A percentile compares a stretch with the other conserved stretches of the same genome.
phyloP scores from a whole-genome alignment of 1,140 invertebrate species.

The Ericerus pela region DNA sequence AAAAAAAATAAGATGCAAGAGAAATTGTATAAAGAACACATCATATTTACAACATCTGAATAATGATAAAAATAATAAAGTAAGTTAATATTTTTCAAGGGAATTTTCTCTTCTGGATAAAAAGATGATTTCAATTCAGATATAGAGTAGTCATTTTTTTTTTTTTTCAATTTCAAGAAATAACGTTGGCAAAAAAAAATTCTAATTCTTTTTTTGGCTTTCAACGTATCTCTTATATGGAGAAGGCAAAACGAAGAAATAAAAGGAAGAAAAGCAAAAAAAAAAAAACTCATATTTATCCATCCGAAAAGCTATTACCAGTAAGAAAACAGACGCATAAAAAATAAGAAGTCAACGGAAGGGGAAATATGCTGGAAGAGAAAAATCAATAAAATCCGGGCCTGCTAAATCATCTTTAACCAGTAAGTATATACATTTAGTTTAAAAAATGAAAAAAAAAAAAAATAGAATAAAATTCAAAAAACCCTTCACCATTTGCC shows the following conservation, averaged over 20 bases:
- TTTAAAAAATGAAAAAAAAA: background rate
- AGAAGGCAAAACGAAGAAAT: background rate
- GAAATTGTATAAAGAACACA: too few relatives aligned
- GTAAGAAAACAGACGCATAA: slow-evolving; percentile 12
- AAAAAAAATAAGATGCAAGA: too few relatives aligned
- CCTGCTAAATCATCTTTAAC: slow-evolving; percentile 8
- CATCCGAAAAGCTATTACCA: slow-evolving; percentile 12
- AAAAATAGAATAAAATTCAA: background rate
- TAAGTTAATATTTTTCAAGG: too few relatives aligned
- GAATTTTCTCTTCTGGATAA: too few relatives aligned
- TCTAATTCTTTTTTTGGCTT: too few relatives aligned
- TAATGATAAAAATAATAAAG: too few relatives aligned
- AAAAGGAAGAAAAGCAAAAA: background rate
- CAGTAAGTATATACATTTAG: slow-evolving; percentile 4
- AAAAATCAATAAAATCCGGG: slow-evolving; percentile 12
- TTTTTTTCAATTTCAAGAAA: too few relatives aligned
- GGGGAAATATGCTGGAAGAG: slow-evolving; percentile 6
- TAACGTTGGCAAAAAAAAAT: too few relatives aligned
- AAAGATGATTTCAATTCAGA: too few relatives aligned
- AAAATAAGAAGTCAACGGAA: background rate
- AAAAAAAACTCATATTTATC: slow-evolving; percentile 6
- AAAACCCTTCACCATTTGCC: slow-evolving; percentile 5
- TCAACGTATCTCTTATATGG: too few relatives aligned
- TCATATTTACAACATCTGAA: too few relatives aligned
- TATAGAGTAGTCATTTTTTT: too few relatives aligned